Percentiles rank a stretch among this genome's conserved stretches.
phyloP scores from a whole-genome alignment of 2,113 vertebrate species.

The Python bivittatus region DNA sequence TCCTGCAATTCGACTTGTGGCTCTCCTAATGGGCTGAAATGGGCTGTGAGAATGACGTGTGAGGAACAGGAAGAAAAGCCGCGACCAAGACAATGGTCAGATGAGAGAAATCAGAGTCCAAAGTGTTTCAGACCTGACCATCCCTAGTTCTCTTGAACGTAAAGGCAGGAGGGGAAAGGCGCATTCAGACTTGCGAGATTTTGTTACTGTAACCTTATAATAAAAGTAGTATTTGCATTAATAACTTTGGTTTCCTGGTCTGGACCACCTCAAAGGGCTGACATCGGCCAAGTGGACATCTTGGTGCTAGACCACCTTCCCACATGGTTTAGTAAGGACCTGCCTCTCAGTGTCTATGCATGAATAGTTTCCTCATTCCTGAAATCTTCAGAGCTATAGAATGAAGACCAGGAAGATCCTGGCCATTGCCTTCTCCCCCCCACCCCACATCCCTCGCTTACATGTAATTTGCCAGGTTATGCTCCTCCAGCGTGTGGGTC shows the following conservation, averaged over 20 bases:
- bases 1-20: not conserved
- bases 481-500: slow-evolving; percentile 90
- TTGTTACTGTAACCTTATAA: not conserved
- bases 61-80: not conserved
- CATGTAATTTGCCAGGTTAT: slow-evolving; percentile 57
- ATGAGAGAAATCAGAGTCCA: not conserved
- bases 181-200: not conserved
- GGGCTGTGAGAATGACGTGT: not conserved
- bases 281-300: no score
- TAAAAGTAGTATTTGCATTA: not conserved
- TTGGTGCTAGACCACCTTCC: no score
- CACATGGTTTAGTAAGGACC: not conserved
- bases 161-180: no score
- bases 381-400: not conserved
- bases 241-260: not conserved
- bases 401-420: not conserved
- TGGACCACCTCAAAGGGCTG: not conserved
- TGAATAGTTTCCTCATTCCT: not conserved
- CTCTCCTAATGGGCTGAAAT: not conserved
- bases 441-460: not conserved
- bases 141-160: no score
- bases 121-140: not conserved
- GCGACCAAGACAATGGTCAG: not conserved
- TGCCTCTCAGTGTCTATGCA: not conserved
- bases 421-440: not conserved